phyloP scores from a whole-genome alignment of 2,113 vertebrate genomes.

The Thunnus thynnus region DNA sequence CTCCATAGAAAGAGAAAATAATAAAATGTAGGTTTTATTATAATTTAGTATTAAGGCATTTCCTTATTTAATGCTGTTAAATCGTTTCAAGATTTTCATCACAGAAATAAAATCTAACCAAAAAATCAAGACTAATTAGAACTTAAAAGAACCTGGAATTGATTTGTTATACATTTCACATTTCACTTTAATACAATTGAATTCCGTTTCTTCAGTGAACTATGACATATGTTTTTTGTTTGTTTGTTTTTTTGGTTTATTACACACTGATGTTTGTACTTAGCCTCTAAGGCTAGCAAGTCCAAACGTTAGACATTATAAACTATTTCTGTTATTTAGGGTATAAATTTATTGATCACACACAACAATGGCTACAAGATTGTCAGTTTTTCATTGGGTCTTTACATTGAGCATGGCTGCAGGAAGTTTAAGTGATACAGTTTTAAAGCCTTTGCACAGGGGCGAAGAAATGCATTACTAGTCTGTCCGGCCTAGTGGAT shows the following conservation, averaged over 20 bases:
- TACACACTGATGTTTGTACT: slow-evolving; percentile 28
- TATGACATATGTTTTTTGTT: slow-evolving; percentile 35
- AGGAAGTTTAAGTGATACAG: slow-evolving; percentile 9
- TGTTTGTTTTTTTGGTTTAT: slow-evolving; percentile 20
- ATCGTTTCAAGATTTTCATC: too few relatives aligned
- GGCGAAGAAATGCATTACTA: slow-evolving; percentile 46
- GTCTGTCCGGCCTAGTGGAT: slow-evolving; percentile 37
- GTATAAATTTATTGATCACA: background rate
- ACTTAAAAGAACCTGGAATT: slow-evolving; percentile 4
- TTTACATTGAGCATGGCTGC: background rate
- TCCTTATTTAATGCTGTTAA: background rate
- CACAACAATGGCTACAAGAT: background rate
- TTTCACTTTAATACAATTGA: slow-evolving; percentile 42
- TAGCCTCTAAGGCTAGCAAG: background rate
- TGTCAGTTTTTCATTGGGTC: background rate
- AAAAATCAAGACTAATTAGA: slow-evolving; percentile 20
- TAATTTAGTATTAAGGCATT: background rate
- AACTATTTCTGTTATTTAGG: background rate
- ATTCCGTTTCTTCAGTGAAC: slow-evolving; percentile 51
- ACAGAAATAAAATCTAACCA: slow-evolving; percentile 7
- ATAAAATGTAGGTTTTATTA: background rate
- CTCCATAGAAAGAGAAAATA: too few relatives aligned
- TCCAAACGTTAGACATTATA: slow-evolving; percentile 4
- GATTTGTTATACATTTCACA: slow-evolving; percentile 9
- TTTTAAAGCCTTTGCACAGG: slow-evolving; percentile 20